phyloP scores from a whole-genome alignment of 2,888 invertebrate genomes.

The Chamaedrilus cognettii region DNA sequence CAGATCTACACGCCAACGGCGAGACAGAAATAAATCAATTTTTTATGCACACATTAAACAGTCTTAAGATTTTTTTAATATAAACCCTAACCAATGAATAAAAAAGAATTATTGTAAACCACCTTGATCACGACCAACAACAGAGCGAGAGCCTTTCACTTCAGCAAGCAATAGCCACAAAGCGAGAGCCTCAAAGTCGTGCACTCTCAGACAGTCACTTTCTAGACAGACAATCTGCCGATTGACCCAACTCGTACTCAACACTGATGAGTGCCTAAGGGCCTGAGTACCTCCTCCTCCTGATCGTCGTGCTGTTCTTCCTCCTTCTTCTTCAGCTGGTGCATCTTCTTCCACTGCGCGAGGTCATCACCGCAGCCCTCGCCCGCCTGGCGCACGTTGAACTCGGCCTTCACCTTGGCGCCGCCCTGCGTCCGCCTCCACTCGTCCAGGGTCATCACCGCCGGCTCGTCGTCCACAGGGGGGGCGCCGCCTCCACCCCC shows the following conservation, averaged over 20 bases:
- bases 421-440: conserved; percentile 84
- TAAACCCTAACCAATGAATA: too few species aligned
- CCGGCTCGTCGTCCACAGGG: conserved; percentile 60
- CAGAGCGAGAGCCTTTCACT: too few species aligned
- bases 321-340: conserved; percentile 67
- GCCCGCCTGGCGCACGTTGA: conserved; percentile 80
- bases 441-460: conserved; percentile 90
- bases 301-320: conserved; percentile 62
- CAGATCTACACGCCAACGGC: too few species aligned
- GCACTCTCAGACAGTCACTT: not conserved
- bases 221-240: not conserved
- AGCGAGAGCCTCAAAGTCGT: too few species aligned
- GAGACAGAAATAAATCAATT: too few species aligned
- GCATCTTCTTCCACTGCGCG: conserved; percentile 74
- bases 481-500: conserved; percentile 65
- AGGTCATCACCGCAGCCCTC: conserved; percentile 74
- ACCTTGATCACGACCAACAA: too few species aligned
- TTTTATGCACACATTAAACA: too few species aligned
- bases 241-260: not conserved
- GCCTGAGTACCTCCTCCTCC: conserved; percentile 40
- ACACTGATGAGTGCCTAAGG: conserved; percentile 2
- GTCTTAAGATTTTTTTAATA: too few species aligned
- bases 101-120: too few species aligned
- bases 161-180: too few species aligned
- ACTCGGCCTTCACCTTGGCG: conserved; percentile 71